Conservation (phyloP, 1,140 invertebrate species). For the Atopsyche davidsoni region DNA sequence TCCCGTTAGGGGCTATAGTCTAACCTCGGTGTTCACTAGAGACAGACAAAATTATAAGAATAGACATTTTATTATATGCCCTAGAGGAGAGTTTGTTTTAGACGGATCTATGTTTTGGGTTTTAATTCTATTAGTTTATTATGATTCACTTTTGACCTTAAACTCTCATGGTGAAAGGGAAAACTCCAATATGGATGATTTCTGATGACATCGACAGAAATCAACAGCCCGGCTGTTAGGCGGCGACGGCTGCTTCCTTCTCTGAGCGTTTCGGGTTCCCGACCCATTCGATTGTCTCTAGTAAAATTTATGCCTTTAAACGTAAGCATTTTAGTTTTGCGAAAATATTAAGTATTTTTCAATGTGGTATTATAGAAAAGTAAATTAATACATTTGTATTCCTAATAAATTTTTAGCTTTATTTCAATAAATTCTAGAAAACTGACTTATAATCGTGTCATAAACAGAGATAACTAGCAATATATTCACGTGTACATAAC, state of each 20-base stretch:
- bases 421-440: conserved; percentile 22
- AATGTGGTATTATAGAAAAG: conserved; percentile 10
- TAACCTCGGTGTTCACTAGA: conserved; percentile 30
- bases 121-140: not conserved
- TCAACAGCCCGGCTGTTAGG: too few species aligned
- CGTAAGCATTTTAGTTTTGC: not conserved
- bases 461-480: conserved; percentile 23
- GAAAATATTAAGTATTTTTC: conserved; percentile 2
- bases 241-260: too few species aligned
- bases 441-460: conserved; percentile 24
- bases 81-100: conserved; percentile 29
- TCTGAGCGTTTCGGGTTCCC: too few species aligned
- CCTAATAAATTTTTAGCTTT: conserved; percentile 18
- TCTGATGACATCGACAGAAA: too few species aligned
- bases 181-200: too few species aligned
- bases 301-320: conserved; percentile 7
- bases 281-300: conserved; percentile 5
- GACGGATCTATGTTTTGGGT: conserved; percentile 12
- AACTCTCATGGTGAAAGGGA: not conserved
- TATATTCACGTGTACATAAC: conserved; percentile 25
- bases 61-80: conserved; percentile 27
- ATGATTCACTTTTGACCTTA: not conserved
- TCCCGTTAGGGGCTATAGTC: conserved; percentile 29
- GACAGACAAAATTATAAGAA: conserved; percentile 22
- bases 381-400: conserved; percentile 17